These are phyloP conservation scores for Gnathonemus longibarbis DNA, from an alignment of 2,113 vertebrate species.

Conservation along the genomic window DNA sequence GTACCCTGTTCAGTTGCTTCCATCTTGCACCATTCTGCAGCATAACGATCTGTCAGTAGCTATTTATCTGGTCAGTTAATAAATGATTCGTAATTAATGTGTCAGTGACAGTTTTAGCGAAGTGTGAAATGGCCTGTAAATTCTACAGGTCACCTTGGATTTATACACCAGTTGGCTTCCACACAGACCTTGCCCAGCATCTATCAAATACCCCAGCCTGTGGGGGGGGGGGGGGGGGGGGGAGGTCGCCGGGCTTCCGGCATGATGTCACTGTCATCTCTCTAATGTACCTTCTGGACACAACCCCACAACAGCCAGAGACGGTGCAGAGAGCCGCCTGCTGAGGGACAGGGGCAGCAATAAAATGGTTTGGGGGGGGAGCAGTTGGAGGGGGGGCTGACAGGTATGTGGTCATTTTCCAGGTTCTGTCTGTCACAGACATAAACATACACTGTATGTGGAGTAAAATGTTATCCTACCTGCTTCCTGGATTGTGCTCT, in stretches of 20 bases:
- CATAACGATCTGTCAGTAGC: background rate
- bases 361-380: background rate
- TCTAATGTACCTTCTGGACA: background rate
- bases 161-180: background rate
- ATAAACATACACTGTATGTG: background rate
- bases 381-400: background rate
- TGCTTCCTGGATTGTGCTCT: background rate
- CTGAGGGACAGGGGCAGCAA: background rate
- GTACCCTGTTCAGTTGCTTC: background rate
- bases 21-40: background rate
- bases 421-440: background rate
- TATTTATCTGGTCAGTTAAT: background rate
- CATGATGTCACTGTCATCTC: background rate
- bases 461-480: background rate
- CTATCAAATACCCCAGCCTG: background rate
- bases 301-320: background rate
- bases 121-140: constrained; percentile 9
- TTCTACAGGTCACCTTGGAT: background rate
- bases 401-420: background rate
- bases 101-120: background rate
- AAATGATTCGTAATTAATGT: background rate
- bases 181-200: background rate
- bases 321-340: background rate
- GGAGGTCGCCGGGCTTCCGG: background rate
- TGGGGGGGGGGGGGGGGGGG: background rate